Evolutionary conservation across 2,888 invertebrate genomes (phyloP), one percentile per base, ranked within the genome.

Genomic region (Sinelater perroti): DNA sequence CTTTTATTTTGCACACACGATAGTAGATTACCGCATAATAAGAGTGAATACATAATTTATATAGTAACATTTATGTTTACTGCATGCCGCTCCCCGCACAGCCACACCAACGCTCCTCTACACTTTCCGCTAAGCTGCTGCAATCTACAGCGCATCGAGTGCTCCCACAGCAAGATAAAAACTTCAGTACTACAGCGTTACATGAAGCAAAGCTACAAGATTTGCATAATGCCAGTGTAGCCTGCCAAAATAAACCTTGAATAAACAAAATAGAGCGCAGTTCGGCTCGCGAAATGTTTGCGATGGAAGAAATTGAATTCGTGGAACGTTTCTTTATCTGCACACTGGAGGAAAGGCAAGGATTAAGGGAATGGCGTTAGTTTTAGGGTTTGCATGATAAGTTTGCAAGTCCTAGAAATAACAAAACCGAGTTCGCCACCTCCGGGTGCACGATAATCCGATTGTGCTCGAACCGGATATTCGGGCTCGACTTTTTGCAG

Each of bases 151-250:
- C 42, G 44, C 52, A 52, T 40, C 14, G 52, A 42, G 42, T 44
- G 44, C 35, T 44, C 44, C 52, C 16, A 40, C 31, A 40, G 42
- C 35, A 52, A 52, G 21, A 20, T 52, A 44, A 52, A 52, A 52
- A 52, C 7, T 14, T 11, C 21, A 56, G 50, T 51, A 56, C 33
- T 49, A 50, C 33, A 56, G 50, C 49, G 36, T 53, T 57, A 53
- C 53, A 57, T 40, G 47, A 46, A 58, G 42, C 49, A 49, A 38
- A 47, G 40, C 53, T 52, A 56, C 49, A 44, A 57, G 45, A 61
- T 61, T 61, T 61, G 61, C 61, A 61, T 61, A 59, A 61, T 58
- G 59, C 58, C 56, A 47, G 50, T 61, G 61, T 61, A 58, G 58
- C 49, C 52, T 45, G 42, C 50, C 58, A 55, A 59, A 61, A 61